A percentile compares a stretch with the other conserved stretches of the same genome.
These are phyloP conservation scores for Homalodisca vitripennis DNA, from an alignment of 1,140 invertebrate species.

Conservation along the genomic window DNA sequence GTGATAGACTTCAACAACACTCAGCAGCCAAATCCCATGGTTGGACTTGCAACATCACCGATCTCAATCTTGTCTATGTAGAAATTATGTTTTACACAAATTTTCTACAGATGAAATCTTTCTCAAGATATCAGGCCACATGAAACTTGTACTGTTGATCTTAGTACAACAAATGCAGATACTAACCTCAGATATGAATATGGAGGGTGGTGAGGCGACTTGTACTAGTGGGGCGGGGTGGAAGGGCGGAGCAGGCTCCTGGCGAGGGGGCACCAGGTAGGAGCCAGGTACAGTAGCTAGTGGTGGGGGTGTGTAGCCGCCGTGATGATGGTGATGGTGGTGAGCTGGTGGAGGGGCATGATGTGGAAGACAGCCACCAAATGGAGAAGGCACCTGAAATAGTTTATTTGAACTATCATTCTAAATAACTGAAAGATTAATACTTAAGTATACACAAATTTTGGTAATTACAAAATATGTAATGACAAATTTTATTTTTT, in stretches of 20 bases:
- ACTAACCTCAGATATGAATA: conserved; percentile 43
- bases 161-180: neutral
- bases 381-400: conserved; percentile 32
- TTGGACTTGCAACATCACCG: too few species aligned
- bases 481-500: too few species aligned
- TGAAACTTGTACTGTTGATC: neutral
- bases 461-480: too few species aligned
- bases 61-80: too few species aligned
- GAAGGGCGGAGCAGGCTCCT: conserved; percentile 32
- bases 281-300: conserved; percentile 49
- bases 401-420: too few species aligned
- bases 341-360: conserved; percentile 20
- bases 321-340: conserved; percentile 39
- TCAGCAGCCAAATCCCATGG: too few species aligned
- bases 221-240: conserved; percentile 36
- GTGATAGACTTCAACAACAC: too few species aligned
- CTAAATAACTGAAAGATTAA: too few species aligned
- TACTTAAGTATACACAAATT: too few species aligned
- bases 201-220: conserved; percentile 40
- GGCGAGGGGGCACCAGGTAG: conserved; percentile 27
- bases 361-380: conserved; percentile 30
- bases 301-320: conserved; percentile 48
- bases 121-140: too few species aligned
- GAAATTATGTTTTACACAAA: too few species aligned
- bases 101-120: too few species aligned